Evolutionary conservation across 2,113 vertebrate genomes (phyloP).

Genomic region (Otus sunia): DNA sequence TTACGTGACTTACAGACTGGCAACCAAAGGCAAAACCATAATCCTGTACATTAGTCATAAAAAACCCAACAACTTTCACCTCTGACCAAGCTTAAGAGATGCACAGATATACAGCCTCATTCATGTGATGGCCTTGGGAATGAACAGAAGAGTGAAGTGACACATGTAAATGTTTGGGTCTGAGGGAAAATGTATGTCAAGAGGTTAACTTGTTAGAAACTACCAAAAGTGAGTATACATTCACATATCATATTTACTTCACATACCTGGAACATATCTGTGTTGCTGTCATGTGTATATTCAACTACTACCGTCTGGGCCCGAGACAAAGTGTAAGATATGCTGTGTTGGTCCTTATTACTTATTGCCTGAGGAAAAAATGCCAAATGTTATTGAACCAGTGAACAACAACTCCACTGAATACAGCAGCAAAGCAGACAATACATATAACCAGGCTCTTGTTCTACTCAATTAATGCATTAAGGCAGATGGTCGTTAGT

Average conservation of each 20-base stretch:
- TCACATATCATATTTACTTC: background rate
- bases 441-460: background rate
- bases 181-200: background rate
- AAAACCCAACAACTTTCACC: background rate
- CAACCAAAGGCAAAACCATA: background rate
- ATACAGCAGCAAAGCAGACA: background rate
- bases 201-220: background rate
- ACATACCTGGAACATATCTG: slow-evolving; percentile 94
- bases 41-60: background rate
- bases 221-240: background rate
- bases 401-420: background rate
- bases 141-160: background rate
- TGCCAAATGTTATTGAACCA: background rate
- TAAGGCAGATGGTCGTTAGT: background rate
- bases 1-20: background rate
- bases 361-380: slow-evolving; percentile 88
- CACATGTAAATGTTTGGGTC: background rate
- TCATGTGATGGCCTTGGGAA: background rate
- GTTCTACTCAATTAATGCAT: background rate
- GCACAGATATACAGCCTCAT: background rate
- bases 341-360: slow-evolving; percentile 99
- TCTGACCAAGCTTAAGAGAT: background rate
- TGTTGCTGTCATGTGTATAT: slow-evolving; percentile 96
- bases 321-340: slow-evolving; percentile 96
- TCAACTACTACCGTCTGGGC: slow-evolving; percentile 98